phyloP scores from a whole-genome alignment of 2,888 invertebrate species.

The Callosobruchus maculatus region DNA sequence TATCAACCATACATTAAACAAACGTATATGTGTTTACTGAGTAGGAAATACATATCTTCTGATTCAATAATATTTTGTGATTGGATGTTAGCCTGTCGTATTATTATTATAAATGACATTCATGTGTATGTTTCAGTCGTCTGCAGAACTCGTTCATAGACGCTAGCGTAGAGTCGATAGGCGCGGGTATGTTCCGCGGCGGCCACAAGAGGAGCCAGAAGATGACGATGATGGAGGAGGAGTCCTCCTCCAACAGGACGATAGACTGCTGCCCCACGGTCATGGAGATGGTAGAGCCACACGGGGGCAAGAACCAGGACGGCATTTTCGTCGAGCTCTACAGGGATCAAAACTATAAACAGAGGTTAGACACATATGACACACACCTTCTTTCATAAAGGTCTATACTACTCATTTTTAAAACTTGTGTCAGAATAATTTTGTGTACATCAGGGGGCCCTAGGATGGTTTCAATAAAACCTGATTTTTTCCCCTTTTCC shows the following conservation, averaged over 20 bases:
- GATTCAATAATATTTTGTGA: no score
- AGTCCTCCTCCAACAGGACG: conserved; percentile 25
- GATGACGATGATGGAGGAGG: not conserved
- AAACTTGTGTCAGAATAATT: no score
- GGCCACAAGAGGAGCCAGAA: conserved; percentile 9
- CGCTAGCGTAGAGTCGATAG: conserved; percentile 2
- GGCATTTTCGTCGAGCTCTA: conserved; percentile 72
- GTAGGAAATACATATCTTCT: no score
- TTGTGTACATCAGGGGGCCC: no score
- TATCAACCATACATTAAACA: no score
- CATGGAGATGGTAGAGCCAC: conserved; percentile 72
- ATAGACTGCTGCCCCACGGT: conserved; percentile 81
- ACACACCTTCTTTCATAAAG: no score
- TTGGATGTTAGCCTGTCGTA: no score
- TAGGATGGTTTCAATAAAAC: no score
- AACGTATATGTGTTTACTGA: no score
- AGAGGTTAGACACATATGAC: conserved; percentile 44
- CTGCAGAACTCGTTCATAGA: conserved; percentile 4
- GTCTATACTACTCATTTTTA: no score
- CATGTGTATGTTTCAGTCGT: not conserved
- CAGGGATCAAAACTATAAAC: conserved; percentile 65
- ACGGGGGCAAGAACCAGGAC: conserved; percentile 71
- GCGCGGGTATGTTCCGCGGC: conserved; percentile 7
- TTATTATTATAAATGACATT: no score
- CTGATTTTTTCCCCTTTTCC: no score